A percentile compares a stretch with the other conserved stretches of the same genome.
phyloP scores from a whole-genome alignment of 2,113 vertebrate genomes.

The Columba janthina region DNA sequence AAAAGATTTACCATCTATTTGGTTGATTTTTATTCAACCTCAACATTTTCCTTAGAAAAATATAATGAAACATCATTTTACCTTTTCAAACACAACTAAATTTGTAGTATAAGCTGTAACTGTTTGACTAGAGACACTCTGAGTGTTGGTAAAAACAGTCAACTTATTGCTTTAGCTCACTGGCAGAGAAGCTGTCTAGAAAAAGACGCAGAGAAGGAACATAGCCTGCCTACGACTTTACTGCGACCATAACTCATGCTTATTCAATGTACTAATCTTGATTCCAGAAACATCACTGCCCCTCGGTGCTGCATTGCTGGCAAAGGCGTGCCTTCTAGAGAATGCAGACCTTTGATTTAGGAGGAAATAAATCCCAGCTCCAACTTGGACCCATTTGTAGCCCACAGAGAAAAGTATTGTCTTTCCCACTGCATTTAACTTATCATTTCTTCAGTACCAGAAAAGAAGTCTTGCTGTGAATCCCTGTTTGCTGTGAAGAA shows the following conservation, averaged over 20 bases:
- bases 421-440: neutral
- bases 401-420: neutral
- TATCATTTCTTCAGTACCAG: neutral
- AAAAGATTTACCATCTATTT: neutral
- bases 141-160: neutral
- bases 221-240: neutral
- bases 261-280: neutral
- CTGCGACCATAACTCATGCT: accelerated
- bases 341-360: neutral
- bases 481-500: neutral
- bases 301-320: neutral
- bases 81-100: neutral
- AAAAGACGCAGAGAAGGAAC: neutral
- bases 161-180: neutral
- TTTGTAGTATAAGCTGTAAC: neutral
- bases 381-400: accelerated
- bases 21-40: neutral
- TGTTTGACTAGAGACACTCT: neutral
- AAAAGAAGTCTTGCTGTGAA: neutral
- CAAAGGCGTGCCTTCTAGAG: neutral
- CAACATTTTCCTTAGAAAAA: neutral
- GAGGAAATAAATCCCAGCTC: neutral
- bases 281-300: neutral
- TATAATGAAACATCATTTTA: neutral
- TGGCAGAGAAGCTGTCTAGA: neutral